Percentiles rank a stretch among this genome's conserved stretches.
Evolutionary conservation across 2,797 vertebrate genomes (phyloP).

Genomic region (Hypotaenidia philippensis): DNA sequence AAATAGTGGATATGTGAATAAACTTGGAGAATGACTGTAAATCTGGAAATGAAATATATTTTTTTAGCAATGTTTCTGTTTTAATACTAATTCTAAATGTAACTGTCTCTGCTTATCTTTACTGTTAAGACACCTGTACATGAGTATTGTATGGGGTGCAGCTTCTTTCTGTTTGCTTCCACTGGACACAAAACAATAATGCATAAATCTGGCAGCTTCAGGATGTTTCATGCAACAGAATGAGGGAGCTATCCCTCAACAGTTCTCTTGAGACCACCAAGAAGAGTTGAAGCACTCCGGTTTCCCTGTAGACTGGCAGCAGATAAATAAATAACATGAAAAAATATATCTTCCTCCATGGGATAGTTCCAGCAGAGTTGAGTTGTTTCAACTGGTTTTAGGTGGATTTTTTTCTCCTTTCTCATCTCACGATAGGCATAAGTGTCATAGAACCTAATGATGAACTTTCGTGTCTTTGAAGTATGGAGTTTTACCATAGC

Average conservation of each 20-base stretch:
- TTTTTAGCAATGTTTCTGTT: not conserved
- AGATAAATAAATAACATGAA: not conserved
- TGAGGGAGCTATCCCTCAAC: not conserved
- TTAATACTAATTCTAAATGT: not conserved
- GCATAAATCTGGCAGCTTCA: not conserved
- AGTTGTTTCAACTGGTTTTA: not conserved
- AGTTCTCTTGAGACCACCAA: not conserved
- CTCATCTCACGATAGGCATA: not conserved
- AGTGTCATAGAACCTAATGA: not conserved
- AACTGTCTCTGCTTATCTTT: not conserved
- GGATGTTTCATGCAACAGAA: not conserved
- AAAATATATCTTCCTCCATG: not conserved
- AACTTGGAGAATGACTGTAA: not conserved
- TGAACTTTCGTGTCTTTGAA: not conserved
- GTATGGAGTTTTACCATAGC: not conserved
- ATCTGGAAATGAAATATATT: accelerated
- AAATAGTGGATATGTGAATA: not conserved
- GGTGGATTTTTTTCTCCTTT: not conserved
- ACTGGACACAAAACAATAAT: accelerated
- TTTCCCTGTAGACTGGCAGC: not conserved
- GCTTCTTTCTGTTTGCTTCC: not conserved
- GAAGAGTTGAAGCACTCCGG: not conserved
- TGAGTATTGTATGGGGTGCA: not conserved
- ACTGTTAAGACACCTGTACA: not conserved
- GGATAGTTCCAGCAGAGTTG: not conserved